Evolutionary conservation across 2,113 vertebrate species (phyloP), one percentile per base, ranked within the genome.

Genomic region (Elanus axillaris): DNA sequence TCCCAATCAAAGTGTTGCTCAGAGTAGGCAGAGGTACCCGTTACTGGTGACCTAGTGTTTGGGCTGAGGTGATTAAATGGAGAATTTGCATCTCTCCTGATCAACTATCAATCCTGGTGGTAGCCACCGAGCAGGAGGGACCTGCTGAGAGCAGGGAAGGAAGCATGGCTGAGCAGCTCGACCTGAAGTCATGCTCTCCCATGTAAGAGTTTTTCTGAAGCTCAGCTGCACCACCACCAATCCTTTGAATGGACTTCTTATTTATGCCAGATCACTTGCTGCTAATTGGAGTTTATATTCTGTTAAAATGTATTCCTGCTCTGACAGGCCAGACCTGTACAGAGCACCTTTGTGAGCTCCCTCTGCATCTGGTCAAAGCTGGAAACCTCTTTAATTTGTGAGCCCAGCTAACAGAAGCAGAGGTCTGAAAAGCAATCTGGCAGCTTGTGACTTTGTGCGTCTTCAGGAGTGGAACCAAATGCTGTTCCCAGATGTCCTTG

Each of bases 351-450:
- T 3, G 10, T 8, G 68, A 40, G n/a, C 26, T 71, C 18, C 15
- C 34, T 53, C 8, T 3, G 52, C 0, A 1, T 29, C 3, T 1
- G 1, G 6, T 31, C 38, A n/a, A 32, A 38, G 16, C 38, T 17
- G 9, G 42, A 40, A 66, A 19, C 21, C 10, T 16, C 52, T 48
- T 32, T 3, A 10, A 6, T 69, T 13, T 62, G 45, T 1, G 10
- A 80, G 50, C 50, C 19, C 27, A 6, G 16, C 45, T 23, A 36
- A 59, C 0, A 1, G 9, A 31, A 15, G 38, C 55, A 67, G 29
- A 36, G 36, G 38, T 36, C 53, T 69, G 72, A 27, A 68, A 75
- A 56, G 11, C 13, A 16, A 69, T 50, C 58, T 38, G 34, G 12
- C 8, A n/a, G 36, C 69, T 76, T 34, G 17, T 8, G 8, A 4